phyloP scores from a whole-genome alignment of 2,113 vertebrate genomes.

The Erinaceus europaeus region DNA sequence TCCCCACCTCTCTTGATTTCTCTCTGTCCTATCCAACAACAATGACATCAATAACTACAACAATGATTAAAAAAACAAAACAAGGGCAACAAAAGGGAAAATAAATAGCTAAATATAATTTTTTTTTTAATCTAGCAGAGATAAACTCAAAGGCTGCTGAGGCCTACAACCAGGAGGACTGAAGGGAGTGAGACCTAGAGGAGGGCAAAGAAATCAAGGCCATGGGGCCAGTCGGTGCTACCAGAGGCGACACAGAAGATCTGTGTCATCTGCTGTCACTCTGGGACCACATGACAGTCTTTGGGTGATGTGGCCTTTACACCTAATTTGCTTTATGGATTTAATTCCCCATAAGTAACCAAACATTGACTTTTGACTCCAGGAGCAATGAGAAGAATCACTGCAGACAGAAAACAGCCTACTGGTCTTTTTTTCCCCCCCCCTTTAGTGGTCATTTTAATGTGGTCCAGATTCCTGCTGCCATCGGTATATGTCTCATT shows the following conservation, averaged over 20 bases:
- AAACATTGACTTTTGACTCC: not conserved
- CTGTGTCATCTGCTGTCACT: not conserved
- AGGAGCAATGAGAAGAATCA: not conserved
- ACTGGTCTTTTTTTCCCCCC: no score
- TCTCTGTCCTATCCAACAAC: no score
- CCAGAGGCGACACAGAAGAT: not conserved
- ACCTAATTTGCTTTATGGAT: not conserved
- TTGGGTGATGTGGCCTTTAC: not conserved
- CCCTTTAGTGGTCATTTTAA: not conserved
- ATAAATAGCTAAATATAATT: no score
- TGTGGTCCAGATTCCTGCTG: not conserved
- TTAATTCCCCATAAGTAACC: slow-evolving; percentile 5
- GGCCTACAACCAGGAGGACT: not conserved
- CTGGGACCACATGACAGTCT: not conserved
- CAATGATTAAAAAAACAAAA: no score
- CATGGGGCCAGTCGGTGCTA: not conserved
- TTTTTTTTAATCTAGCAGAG: not conserved
- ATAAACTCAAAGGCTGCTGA: not conserved
- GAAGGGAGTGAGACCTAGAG: not conserved
- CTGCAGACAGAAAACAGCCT: not conserved
- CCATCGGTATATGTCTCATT: not conserved
- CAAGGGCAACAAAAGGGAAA: not conserved
- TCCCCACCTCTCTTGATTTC: no score
- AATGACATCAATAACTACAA: no score
- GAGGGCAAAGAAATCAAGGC: not conserved